Base-by-base conservation (phyloP, 92 coral and sea anemone genomes). In the Umimayanthus chanpuru region DNA sequence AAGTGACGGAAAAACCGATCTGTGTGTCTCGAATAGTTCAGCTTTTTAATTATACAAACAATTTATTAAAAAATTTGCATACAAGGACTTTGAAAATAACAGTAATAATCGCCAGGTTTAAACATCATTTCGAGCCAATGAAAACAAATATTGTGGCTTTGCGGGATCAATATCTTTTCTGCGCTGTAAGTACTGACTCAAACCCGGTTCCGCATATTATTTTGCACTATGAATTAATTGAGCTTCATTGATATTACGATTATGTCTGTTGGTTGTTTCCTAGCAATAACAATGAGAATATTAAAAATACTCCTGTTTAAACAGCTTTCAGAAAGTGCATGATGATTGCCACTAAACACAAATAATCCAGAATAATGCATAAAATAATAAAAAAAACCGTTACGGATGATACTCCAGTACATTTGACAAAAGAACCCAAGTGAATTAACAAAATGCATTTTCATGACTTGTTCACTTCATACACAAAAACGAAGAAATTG, bases 21-120 rank as follows among this genome's bases (percentile, higher is more conserved):
- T 74, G 25, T 36, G 47, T 39, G 4, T 25, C 38, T 44, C 82
- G 30, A 30, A 49, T 78, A 53, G 61, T 78, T 78, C 67, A 26
- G 82, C 82, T 78, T 26, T 78, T 78, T 29, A 44, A 78, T 43
- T 78, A 78, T 78, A 53, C 61, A 78, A 78, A 25, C 36, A 78
- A 26, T 25, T 18, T 15, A 39, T 14, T 41, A 40, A 76, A 41
- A 16, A 32, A 32, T 29, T 71, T 32, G 41, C 38, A 71, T 32
- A 71, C 36, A 39, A 39, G 2, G 28, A 38, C 47, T 39, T 32
- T 75, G 79, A 32, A 32, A 18, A 39, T 39, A 75, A 36, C 11
- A 73, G 16, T 0, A 73, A 0, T 75, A 18, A 40, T 25, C n/a
- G 50, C 47, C 14, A 9, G 30, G 79, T n/a, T 75, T 43, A 73